Base-by-base conservation (phyloP, 2,113 vertebrate genomes). In the Apteryx owenii region DNA sequence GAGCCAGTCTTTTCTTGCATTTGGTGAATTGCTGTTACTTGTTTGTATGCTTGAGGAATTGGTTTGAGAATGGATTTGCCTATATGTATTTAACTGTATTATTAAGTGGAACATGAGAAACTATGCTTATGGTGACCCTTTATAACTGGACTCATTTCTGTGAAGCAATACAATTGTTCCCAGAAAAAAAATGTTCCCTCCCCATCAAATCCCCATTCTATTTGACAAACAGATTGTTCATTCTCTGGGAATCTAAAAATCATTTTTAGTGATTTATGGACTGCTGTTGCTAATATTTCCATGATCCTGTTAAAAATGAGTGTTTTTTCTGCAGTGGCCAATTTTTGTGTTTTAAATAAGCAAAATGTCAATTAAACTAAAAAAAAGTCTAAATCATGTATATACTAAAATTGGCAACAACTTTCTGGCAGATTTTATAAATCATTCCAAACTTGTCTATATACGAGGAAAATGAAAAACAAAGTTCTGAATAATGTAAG, bases 211-310 rank as follows among this genome's bases (percentile, higher is more conserved):
- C 9, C 78, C 56, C 29, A 3, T 88, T 92, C 72, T 86, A 0
- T 88, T 94, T 94, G 77, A 86, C 69, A 90, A 38, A 40, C 46
- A 77, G 29, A 64, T 56, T 81, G 38, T 75, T 94, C 65, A 40
- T 75, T 91, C 81, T 78, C 38, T 91, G 60, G 40, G 79, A 95
- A 75, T 89, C 54, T 91, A 88, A 90, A 95, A 93, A 76, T 95
- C 0, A 78, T 91, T 84, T 92, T 83, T 88, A 46, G 62, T 91
- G 75, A 95, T 95, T 95, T 95, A 85, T 88, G 53, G 87, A 38
- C 93, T 95, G 91, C 71, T 91, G n/a, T 42, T 97, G 75, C 54
- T 91, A 69, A 60, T 94, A 89, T 95, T 95, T 87, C 78, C 44
- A 50, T 51, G 50, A 83, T 83, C 78, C 61, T 89, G 25, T 89